Evolutionary conservation across 2,888 invertebrate species (phyloP).

Genomic region (Cotesia congregata): DNA sequence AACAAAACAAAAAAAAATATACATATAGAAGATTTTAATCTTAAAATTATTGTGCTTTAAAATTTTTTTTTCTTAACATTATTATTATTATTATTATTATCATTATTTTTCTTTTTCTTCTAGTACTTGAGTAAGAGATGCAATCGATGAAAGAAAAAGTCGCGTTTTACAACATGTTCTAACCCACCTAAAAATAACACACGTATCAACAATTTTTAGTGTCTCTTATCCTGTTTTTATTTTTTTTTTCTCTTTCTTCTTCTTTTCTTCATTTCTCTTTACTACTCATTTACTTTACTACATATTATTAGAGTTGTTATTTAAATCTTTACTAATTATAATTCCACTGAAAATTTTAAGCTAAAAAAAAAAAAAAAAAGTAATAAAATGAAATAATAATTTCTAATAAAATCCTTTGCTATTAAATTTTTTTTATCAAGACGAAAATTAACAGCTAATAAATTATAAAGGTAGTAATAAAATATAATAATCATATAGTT

Average conservation of each 20-base stretch:
- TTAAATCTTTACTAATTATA: not conserved
- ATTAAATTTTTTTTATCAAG: no score
- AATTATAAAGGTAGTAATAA: no score
- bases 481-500: no score
- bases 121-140: not conserved
- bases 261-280: slow-evolving; percentile 2
- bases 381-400: no score
- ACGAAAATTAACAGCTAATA: no score
- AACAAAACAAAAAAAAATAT: no score
- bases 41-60: not conserved
- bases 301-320: not conserved
- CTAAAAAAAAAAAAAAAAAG: no score
- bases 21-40: no score
- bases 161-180: slow-evolving; percentile 33
- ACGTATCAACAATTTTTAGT: slow-evolving; percentile 38
- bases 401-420: no score
- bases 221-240: slow-evolving; percentile 17
- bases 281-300: not conserved
- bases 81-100: not conserved
- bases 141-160: slow-evolving; percentile 44
- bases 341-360: no score
- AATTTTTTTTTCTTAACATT: not conserved
- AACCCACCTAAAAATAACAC: slow-evolving; percentile 40
- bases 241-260: slow-evolving; percentile 14
- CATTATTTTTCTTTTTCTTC: not conserved